Conservation (phyloP, 2,797 vertebrate genomes). For the Leptatherina wallacei region DNA sequence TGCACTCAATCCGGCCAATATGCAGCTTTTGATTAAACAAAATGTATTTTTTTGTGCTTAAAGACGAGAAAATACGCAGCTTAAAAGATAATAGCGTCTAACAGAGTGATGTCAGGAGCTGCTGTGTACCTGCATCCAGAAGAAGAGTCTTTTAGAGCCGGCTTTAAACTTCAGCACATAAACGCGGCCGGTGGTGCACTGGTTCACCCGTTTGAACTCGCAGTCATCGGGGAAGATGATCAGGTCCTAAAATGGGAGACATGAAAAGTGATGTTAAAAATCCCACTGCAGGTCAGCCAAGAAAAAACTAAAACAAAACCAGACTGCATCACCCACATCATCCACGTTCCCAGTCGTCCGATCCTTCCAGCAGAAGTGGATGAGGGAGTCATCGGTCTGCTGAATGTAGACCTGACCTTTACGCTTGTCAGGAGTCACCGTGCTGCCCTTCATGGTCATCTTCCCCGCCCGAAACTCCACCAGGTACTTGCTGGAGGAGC, state of each 20-base stretch:
- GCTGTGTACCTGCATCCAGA: conserved; percentile 96
- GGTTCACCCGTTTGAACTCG: conserved; percentile 95
- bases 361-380: conserved; percentile 99
- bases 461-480: conserved; percentile 97
- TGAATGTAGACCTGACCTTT: conserved; percentile 97
- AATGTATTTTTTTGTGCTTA: too few relatives aligned
- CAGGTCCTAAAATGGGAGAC: conserved; percentile 85
- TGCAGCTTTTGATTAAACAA: too few relatives aligned
- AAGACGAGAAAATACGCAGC: not conserved
- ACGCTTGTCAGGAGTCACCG: conserved; percentile 95
- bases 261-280: not conserved
- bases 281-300: not conserved
- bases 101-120: not conserved
- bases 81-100: not conserved
- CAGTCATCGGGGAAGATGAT: conserved; percentile 99
- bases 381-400: conserved; percentile 96
- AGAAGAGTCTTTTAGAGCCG: conserved; percentile 96
- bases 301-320: too few relatives aligned
- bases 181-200: conserved; percentile 95
- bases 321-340: conserved; percentile 84
- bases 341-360: conserved; percentile 92
- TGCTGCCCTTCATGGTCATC: conserved; percentile 95
- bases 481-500: conserved; percentile 95
- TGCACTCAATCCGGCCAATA: too few relatives aligned
- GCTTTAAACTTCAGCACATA: conserved; percentile 98